Evolutionary conservation across 2,797 vertebrate species (phyloP).

Genomic region (Menidia menidia): DNA sequence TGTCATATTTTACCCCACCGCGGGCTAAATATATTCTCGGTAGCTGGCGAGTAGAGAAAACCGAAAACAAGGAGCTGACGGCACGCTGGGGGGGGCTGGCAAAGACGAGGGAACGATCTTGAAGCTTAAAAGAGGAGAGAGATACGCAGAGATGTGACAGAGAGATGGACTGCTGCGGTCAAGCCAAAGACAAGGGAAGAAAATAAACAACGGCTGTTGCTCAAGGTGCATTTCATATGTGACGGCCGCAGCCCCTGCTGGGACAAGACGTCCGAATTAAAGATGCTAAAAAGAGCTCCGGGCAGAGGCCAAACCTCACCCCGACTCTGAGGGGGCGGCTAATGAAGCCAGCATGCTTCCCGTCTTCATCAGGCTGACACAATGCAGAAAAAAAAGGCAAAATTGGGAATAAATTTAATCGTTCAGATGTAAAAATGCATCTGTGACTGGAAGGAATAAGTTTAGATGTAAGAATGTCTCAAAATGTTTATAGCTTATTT

Average conservation of each 20-base stretch:
- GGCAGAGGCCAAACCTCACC: conserved; percentile 10
- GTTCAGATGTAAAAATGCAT: not conserved
- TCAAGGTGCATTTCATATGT: conserved; percentile 7
- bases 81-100: conserved; percentile 5
- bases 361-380: not conserved
- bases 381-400: no score
- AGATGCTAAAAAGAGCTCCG: not conserved
- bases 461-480: no score
- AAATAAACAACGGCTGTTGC: not conserved
- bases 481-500: no score
- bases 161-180: not conserved
- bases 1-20: conserved; percentile 6
- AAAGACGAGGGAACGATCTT: conserved; percentile 15
- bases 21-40: conserved; percentile 39
- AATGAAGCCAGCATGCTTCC: conserved; percentile 12
- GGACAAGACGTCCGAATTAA: conserved; percentile 19
- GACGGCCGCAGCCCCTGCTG: conserved; percentile 24
- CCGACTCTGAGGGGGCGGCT: not conserved
- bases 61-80: conserved; percentile 11
- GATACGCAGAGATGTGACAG: conserved; percentile 4
- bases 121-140: no score
- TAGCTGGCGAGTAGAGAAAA: conserved; percentile 31
- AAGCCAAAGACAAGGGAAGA: not conserved
- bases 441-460: no score
- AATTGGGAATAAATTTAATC: no score